Evolutionary conservation across 1,140 invertebrate genomes (phyloP).

Genomic region (Psilanteris sp.): DNA sequence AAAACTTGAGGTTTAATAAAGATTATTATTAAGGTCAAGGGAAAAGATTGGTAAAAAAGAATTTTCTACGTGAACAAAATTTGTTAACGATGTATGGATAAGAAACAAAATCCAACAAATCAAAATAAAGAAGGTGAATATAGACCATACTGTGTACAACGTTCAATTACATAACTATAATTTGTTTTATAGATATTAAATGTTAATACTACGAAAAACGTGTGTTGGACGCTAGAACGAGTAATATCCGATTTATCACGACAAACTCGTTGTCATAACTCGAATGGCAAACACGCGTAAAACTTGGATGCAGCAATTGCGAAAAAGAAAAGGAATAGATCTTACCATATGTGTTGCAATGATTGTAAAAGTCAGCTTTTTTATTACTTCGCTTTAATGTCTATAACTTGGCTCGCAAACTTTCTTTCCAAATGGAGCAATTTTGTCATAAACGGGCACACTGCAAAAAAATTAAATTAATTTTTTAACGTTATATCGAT

Average conservation of each 20-base stretch:
- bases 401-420: constrained; percentile 37
- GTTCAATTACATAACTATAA: too few species aligned
- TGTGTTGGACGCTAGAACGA: too few species aligned
- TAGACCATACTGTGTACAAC: too few species aligned
- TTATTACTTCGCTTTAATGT: constrained; percentile 29
- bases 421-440: constrained; percentile 16
- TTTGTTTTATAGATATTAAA: too few species aligned
- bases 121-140: too few species aligned
- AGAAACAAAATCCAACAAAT: too few species aligned
- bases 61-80: too few species aligned
- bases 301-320: constrained; percentile 66
- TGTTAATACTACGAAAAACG: too few species aligned
- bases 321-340: constrained; percentile 13
- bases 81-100: too few species aligned
- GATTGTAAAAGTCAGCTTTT: constrained; percentile 38
- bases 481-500: constrained; percentile 30
- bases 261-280: constrained; percentile 50
- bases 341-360: constrained; percentile 36
- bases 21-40: too few species aligned
- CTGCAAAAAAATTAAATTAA: constrained; percentile 12
- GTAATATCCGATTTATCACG: constrained; percentile 23
- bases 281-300: constrained; percentile 69
- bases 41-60: too few species aligned
- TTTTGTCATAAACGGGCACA: constrained; percentile 29
- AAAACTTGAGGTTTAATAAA: too few species aligned